Percentiles rank a stretch among this genome's conserved stretches.
Conservation (phyloP, 2,888 invertebrate species). For the Athalia circularis region DNA sequence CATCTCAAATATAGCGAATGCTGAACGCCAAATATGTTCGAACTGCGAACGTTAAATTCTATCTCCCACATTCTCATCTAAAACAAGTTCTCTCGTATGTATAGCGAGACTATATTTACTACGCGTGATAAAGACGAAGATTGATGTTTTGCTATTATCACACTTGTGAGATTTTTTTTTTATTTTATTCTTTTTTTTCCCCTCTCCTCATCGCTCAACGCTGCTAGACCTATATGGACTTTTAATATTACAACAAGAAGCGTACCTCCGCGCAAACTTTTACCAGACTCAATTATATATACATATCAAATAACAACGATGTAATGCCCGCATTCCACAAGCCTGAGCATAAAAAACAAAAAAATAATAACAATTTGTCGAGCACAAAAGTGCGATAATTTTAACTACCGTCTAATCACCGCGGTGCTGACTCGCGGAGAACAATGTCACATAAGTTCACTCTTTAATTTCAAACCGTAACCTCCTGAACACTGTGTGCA, state of each 20-base stretch:
- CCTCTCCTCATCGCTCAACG: too few relatives aligned
- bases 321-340: too few relatives aligned
- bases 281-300: too few relatives aligned
- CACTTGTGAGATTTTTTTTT: neutral
- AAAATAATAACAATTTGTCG: too few relatives aligned
- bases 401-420: too few relatives aligned
- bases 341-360: too few relatives aligned
- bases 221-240: neutral
- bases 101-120: slow-evolving; percentile 1
- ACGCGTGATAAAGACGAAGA: slow-evolving; percentile 29
- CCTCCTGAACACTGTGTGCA: too few relatives aligned
- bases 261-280: neutral
- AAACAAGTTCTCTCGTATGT: neutral
- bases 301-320: too few relatives aligned
- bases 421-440: too few relatives aligned
- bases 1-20: slow-evolving; percentile 19
- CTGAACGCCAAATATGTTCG: neutral
- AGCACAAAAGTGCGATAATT: too few relatives aligned
- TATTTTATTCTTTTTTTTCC: neutral
- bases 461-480: too few relatives aligned
- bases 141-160: slow-evolving; percentile 24
- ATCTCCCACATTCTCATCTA: slow-evolving; percentile 12
- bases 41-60: neutral
- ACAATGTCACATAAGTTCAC: too few relatives aligned
- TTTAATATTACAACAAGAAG: neutral